Base-by-base conservation (phyloP, 37 sponge, comb jelly and placozoan species). In the Beroe ovata region DNA sequence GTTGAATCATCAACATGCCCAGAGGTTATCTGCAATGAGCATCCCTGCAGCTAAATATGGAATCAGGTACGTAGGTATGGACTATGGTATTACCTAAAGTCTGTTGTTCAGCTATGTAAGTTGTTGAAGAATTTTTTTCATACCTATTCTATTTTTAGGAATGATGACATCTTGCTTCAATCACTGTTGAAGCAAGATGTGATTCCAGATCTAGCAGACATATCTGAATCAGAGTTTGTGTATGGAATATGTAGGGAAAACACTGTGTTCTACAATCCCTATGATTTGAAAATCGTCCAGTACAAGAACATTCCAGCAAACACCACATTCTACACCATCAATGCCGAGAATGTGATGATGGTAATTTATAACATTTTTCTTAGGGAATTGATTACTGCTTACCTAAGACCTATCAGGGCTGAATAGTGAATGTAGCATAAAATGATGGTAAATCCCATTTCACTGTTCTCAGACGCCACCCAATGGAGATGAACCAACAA, bases 271-370 rank as follows among this genome's bases (percentile, higher is more conserved):
- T 77, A 77, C 54, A 77, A 77, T 39, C 84, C 84, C 0, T 77
- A 77, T 42, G 84, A 77, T 77, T 29, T 77, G 54, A 77, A 35
- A 54, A 42, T 39, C 1, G 84, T 77, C 41, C 26, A 77, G 54
- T 21, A 23, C 26, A 35, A 23, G n/a, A 54, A 6, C 26, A 77
- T 77, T 8, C 84, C 84, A 42, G 22, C 42, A 3, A 26, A 77
- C 11, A 36, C 84, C n/a, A 40, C 33, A 6, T 77, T 77, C 84
- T 77, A 77, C 84, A 77, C 84, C 18, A 42, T 77, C 2, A 77
- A 30, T 3, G 22, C 19, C 14, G 84, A 77, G 1, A 77, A 77
- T 35, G 84, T 77, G 4, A 77, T 77, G 84, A 38, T 77, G 84
- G 84, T 77, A 36, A 77, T 33, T 40, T 18, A n/a, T n/a, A n/a